phyloP scores from a whole-genome alignment of 2,113 vertebrate species.

The Pelobates fuscus region DNA sequence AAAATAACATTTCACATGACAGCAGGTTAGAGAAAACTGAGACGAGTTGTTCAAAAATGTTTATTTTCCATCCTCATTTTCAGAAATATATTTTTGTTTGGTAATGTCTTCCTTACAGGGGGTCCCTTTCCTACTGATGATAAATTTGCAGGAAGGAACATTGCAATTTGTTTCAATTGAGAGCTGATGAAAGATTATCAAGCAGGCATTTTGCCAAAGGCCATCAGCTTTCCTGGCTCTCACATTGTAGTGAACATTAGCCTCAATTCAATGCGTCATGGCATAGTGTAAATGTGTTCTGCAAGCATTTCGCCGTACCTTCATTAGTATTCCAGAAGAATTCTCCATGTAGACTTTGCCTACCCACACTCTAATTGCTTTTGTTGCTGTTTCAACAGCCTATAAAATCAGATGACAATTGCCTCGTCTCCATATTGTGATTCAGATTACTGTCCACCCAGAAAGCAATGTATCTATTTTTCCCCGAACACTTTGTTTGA shows the following conservation, averaged over 20 bases:
- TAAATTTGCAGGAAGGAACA: conserved; percentile 25
- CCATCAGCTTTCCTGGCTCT: conserved; percentile 29
- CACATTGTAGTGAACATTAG: conserved; percentile 40
- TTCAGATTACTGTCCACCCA: conserved; percentile 54
- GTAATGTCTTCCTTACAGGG: conserved; percentile 2
- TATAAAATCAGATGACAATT: conserved; percentile 54
- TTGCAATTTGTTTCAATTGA: conserved; percentile 47
- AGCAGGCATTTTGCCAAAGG: conserved; percentile 36
- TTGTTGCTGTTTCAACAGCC: conserved; percentile 56
- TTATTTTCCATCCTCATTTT: conserved; percentile 25
- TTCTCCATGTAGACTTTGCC: conserved; percentile 49
- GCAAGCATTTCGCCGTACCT: conserved; percentile 49
- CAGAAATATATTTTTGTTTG: neutral
- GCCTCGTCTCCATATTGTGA: conserved; percentile 51
- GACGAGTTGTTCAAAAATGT: conserved; percentile 2
- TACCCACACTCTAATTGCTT: conserved; percentile 60
- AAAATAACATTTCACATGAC: neutral
- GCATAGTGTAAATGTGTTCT: conserved; percentile 46
- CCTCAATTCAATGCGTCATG: conserved; percentile 40
- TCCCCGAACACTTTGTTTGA: conserved; percentile 52
- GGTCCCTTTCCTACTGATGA: conserved; percentile 2
- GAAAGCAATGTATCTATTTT: conserved; percentile 56
- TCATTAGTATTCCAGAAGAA: conserved; percentile 59
- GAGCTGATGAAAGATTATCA: conserved; percentile 42
- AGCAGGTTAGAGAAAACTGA: neutral